A percentile compares a stretch with the other conserved stretches of the same genome.
Conservation (phyloP, 2,888 invertebrate genomes). For the Nymphalis polychloros region DNA sequence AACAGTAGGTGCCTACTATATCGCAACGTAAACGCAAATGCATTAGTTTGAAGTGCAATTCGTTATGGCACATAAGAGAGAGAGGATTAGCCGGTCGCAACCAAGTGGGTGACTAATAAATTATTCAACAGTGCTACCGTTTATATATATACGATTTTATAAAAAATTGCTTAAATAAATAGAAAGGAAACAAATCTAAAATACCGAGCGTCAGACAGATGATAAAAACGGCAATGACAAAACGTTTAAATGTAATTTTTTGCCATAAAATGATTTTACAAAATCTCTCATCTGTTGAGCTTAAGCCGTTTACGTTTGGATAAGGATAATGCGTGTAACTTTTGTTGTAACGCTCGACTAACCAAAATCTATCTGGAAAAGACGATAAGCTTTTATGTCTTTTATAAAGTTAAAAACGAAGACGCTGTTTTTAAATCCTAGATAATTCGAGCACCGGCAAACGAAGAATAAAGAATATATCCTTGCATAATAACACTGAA, state of each 20-base stretch:
- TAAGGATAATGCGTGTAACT: slow-evolving; percentile 14
- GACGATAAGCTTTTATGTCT: slow-evolving; percentile 22
- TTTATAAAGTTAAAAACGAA: slow-evolving; percentile 16
- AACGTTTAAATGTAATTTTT: not conserved
- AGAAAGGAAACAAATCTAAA: not conserved
- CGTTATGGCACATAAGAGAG: slow-evolving; percentile 22
- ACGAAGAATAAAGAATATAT: slow-evolving; percentile 4
- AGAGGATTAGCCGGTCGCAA: slow-evolving; percentile 23
- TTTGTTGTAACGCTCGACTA: slow-evolving; percentile 15
- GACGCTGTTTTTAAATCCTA: not conserved
- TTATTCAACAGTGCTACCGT: slow-evolving; percentile 19
- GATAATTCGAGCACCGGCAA: not conserved
- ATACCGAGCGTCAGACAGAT: no score
- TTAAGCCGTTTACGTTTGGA: slow-evolving; percentile 21
- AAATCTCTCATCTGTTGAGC: slow-evolving; percentile 2
- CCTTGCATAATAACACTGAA: slow-evolving; percentile 10
- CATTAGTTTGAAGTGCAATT: slow-evolving; percentile 30
- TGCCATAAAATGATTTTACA: not conserved
- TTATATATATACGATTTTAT: slow-evolving; percentile 18
- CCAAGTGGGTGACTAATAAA: slow-evolving; percentile 19
- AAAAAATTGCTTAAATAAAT: slow-evolving; percentile 1
- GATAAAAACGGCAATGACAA: not conserved
- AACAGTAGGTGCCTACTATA: not conserved
- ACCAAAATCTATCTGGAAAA: slow-evolving; percentile 15
- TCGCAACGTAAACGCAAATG: slow-evolving; percentile 8